A percentile compares a stretch with the other conserved stretches of the same genome.
These are phyloP conservation scores for Molanna angustata DNA, from an alignment of 2,888 invertebrate genomes.

Conservation along the genomic window DNA sequence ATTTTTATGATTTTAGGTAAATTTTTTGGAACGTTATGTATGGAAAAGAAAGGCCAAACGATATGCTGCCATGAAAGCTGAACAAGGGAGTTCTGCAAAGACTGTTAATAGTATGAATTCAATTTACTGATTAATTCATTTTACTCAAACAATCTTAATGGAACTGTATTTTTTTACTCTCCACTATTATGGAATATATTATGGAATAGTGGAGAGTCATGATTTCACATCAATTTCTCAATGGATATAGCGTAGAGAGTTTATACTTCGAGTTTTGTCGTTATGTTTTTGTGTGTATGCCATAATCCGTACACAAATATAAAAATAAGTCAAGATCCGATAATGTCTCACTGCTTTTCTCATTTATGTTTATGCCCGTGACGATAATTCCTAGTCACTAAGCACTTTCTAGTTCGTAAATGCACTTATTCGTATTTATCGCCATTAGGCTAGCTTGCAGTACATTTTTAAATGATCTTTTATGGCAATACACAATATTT, in stretches of 20 bases:
- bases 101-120: constrained; percentile 18
- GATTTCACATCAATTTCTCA: background rate
- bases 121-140: background rate
- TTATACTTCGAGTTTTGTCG: background rate
- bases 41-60: constrained; percentile 84
- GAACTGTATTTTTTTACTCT: too few species aligned
- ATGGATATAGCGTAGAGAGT: background rate
- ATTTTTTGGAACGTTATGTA: constrained; percentile 62
- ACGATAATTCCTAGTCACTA: too few species aligned
- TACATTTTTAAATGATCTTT: too few species aligned
- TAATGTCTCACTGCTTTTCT: too few species aligned
- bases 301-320: too few species aligned
- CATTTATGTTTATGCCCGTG: too few species aligned
- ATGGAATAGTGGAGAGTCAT: background rate
- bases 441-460: too few species aligned
- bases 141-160: too few species aligned
- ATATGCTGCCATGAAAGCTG: constrained; percentile 46
- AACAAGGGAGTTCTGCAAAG: constrained; percentile 19
- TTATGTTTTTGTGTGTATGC: background rate
- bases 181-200: background rate
- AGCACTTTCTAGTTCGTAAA: too few species aligned
- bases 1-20: constrained; percentile 43
- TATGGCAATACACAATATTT: too few species aligned
- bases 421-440: too few species aligned
- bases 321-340: too few species aligned